Percentiles rank a stretch among this genome's conserved stretches.
These are phyloP conservation scores for Zaprionus vittiger DNA, from an alignment of 1,140 invertebrate genomes.

Conservation along the genomic window DNA sequence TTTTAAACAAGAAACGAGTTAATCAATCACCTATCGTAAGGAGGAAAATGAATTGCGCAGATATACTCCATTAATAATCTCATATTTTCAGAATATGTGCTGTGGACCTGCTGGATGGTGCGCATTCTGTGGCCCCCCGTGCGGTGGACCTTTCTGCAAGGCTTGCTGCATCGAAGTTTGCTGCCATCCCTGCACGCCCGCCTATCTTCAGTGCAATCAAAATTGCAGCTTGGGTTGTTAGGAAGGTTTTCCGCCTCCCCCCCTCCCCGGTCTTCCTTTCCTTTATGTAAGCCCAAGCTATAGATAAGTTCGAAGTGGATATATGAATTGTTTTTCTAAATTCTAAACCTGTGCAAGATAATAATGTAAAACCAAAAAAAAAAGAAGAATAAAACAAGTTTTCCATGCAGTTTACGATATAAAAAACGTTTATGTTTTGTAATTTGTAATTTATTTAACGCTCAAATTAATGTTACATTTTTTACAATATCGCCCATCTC, in stretches of 20 bases:
- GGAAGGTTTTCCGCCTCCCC: neutral
- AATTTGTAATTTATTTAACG: constrained; percentile 62
- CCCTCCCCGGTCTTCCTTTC: neutral
- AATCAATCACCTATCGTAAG: constrained; percentile 22
- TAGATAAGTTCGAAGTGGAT: neutral
- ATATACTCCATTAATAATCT: neutral
- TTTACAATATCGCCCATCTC: constrained; percentile 35
- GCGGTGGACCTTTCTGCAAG: constrained; percentile 39
- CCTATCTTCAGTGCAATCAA: constrained; percentile 57
- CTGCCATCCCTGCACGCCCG: constrained; percentile 56
- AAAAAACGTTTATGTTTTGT: constrained; percentile 9
- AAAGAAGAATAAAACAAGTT: neutral
- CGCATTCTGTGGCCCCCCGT: constrained; percentile 54
- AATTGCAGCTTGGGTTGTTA: constrained; percentile 45
- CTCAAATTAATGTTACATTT: constrained; percentile 60
- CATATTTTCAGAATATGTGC: constrained; percentile 53
- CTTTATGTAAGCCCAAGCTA: neutral
- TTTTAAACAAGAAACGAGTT: neutral
- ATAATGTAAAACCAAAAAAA: constrained; percentile 46
- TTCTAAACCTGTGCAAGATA: constrained; percentile 16
- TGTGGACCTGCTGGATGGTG: constrained; percentile 59
- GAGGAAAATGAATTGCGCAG: neutral
- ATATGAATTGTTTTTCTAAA: neutral
- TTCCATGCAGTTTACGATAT: neutral
- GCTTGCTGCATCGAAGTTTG: constrained; percentile 64